Evolutionary conservation across 2,113 vertebrate genomes (phyloP), one percentile per base, ranked within the genome.

Genomic region (Eulemur macaco): DNA sequence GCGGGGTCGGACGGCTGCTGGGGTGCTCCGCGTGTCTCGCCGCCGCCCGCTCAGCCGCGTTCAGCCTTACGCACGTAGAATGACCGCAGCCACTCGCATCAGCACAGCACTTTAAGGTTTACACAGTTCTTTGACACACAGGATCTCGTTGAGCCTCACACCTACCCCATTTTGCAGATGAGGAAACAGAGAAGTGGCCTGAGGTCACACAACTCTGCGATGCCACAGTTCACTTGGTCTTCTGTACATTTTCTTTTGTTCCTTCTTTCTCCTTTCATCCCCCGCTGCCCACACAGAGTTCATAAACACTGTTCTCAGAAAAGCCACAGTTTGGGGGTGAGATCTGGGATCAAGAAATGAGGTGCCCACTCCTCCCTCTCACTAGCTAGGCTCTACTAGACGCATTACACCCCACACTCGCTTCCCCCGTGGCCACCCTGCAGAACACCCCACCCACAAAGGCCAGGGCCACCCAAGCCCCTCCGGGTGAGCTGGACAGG

Each of bases 61-160:
- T 90, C 96, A 83, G 97, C 97, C 97, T 97, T 97, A 96, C 2
- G 10, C 93, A 64, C 45, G 9, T 82, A 95, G 86, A 81, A 86
- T 6, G 78, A 88, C 96, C 96, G 37, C 95, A 93, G 93, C 80
- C 96, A 54, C 82, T 76, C 13, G 3, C 63, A 3, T 63, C 21
- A 2, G 18, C 42, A 87, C 14, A 89, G 95, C 96, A 96, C 96
- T 96, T 98, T 94, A 80, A 93, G 54, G 95, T 97, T 86, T 78
- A 68, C 86, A 54, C 23, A 10, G 52, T 66, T 60, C 77, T 94
- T 66, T 1, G 2, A 69, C 84, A 58, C 50, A 3, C 6, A 17
- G 54, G 64, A 37, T 68, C 92, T 80, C 84, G 23, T 8, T 1
- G 73, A 80, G 69, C 68, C 64, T 52, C 37, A 12, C 21, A 34